Conservation (phyloP, 1,140 invertebrate genomes). For the Pemphigus obesinymphae region DNA sequence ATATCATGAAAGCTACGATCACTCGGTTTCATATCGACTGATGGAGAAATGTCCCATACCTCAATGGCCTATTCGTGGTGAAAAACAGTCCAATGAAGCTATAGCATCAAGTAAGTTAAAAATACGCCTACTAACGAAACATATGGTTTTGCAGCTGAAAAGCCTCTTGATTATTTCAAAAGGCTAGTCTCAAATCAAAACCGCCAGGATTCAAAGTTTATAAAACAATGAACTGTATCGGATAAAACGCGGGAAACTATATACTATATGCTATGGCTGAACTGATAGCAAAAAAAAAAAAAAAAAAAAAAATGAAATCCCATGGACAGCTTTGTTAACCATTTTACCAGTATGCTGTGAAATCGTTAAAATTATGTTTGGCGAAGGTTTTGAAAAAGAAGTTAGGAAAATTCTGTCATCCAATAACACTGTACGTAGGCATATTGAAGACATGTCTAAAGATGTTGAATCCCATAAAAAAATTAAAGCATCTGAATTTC, state of each 20-base stretch:
- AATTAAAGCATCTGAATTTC: background rate
- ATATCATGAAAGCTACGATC: too few relatives aligned
- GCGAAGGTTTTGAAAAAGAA: constrained; percentile 46
- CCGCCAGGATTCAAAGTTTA: background rate
- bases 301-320: constrained; percentile 49
- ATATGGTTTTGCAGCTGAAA: background rate
- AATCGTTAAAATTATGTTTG: constrained; percentile 49
- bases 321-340: constrained; percentile 50
- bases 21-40: too few relatives aligned
- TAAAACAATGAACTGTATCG: constrained; percentile 1
- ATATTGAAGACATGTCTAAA: constrained; percentile 47
- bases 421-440: constrained; percentile 46
- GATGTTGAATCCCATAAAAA: constrained; percentile 43
- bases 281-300: constrained; percentile 27
- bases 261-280: background rate
- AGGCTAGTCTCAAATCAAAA: background rate
- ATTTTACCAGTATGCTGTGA: constrained; percentile 49
- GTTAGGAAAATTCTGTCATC: constrained; percentile 47
- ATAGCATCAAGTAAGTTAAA: too few relatives aligned
- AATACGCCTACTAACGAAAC: too few relatives aligned
- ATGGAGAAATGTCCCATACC: too few relatives aligned
- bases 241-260: background rate
- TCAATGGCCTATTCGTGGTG: too few relatives aligned
- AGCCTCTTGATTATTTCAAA: constrained; percentile 1
- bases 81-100: too few relatives aligned